Conservation (phyloP, 2,797 vertebrate genomes). For the Sparus aurata region DNA sequence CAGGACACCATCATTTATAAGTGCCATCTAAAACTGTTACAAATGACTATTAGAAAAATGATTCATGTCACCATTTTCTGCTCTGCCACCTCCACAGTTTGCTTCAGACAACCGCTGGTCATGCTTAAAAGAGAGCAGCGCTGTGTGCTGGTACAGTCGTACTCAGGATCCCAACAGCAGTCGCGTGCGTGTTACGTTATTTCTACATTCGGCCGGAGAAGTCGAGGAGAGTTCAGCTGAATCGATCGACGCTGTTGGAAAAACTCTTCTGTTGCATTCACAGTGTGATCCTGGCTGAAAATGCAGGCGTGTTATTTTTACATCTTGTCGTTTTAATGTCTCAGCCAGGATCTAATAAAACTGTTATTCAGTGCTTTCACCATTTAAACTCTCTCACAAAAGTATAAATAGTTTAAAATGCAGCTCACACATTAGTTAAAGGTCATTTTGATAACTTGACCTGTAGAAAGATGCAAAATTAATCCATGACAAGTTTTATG, state of each 20-base stretch:
- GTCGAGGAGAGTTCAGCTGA: background rate
- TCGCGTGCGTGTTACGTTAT: background rate
- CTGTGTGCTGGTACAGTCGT: background rate
- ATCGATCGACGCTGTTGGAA: background rate
- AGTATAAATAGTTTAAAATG: background rate
- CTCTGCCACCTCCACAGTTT: background rate
- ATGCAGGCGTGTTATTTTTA: background rate
- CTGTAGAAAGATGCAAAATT: too few species aligned
- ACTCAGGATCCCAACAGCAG: background rate
- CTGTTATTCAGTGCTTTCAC: background rate
- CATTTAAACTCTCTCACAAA: background rate
- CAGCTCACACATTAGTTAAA: background rate
- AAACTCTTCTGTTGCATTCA: background rate
- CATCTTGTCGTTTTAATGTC: background rate
- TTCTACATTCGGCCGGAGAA: background rate
- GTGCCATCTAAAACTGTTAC: constrained; percentile 34
- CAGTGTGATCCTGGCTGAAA: background rate
- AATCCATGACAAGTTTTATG: too few species aligned
- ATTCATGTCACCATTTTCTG: constrained; percentile 25
- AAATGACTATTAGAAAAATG: constrained; percentile 19
- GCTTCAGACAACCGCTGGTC: background rate
- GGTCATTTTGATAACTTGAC: too few species aligned
- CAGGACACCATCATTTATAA: constrained; percentile 55
- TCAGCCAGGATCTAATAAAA: background rate
- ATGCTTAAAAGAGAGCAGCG: background rate